Conservation (phyloP, 1,140 invertebrate species). For the Antheraea pernyi region DNA sequence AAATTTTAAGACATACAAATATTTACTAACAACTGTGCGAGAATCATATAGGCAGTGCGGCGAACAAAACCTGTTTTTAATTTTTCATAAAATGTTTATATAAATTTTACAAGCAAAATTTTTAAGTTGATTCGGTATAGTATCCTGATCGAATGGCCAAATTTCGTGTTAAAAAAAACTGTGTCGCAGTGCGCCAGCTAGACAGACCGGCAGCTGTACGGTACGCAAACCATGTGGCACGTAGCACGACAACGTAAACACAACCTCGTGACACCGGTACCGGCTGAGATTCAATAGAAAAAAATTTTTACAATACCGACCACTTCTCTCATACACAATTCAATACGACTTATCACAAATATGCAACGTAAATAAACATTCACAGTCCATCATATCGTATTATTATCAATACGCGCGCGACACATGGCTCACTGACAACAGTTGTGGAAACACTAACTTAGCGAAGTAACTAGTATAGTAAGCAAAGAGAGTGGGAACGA, state of each 20-base stretch:
- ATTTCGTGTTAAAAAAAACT: constrained; percentile 39
- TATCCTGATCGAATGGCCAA: not conserved
- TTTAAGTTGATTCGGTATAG: not conserved
- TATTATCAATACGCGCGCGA: constrained; percentile 39
- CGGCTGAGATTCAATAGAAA: constrained; percentile 37
- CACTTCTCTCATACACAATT: constrained; percentile 22
- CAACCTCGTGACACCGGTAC: constrained; percentile 22
- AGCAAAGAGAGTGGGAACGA: constrained; percentile 57
- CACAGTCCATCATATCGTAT: constrained; percentile 47
- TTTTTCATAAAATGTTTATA: not conserved
- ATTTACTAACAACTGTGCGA: no score
- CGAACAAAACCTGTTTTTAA: not conserved
- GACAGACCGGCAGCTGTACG: constrained; percentile 17
- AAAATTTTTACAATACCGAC: constrained; percentile 21
- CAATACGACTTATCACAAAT: constrained; percentile 34
- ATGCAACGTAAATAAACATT: constrained; percentile 41
- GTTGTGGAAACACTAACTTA: constrained; percentile 60
- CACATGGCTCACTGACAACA: constrained; percentile 56
- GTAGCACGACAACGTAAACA: constrained; percentile 42
- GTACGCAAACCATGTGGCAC: constrained; percentile 40
- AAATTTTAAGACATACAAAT: no score
- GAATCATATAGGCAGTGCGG: no score
- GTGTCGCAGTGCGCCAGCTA: constrained; percentile 39
- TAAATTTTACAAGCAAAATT: not conserved
- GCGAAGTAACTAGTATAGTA: constrained; percentile 43